phyloP scores from a whole-genome alignment of 2,113 vertebrate species.

The Ascaphus truei region DNA sequence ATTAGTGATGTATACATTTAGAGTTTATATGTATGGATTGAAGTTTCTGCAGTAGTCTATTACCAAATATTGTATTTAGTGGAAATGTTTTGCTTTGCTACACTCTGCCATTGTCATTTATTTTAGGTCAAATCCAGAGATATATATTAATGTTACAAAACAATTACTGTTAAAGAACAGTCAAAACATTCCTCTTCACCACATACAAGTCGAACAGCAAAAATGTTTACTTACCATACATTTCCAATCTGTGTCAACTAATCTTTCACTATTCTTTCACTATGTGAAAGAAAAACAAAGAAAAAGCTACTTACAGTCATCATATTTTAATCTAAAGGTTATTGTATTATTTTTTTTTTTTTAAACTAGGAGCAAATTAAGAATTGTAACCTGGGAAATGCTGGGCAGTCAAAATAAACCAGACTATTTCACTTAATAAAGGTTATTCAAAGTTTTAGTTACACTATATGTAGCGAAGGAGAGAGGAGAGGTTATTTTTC shows the following conservation, averaged over 20 bases:
- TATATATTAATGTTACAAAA: too few species aligned
- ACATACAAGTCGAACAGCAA: too few species aligned
- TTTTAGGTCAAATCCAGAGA: too few species aligned
- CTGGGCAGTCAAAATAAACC: slow-evolving; percentile 7
- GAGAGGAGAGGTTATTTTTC: slow-evolving; percentile 28
- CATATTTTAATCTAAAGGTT: background rate
- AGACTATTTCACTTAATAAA: slow-evolving; percentile 10
- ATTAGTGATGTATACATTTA: too few species aligned
- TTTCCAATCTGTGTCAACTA: background rate
- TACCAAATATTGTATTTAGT: too few species aligned
- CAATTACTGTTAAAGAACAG: too few species aligned
- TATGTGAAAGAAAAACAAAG: background rate
- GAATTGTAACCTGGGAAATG: background rate
- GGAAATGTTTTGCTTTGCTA: too few species aligned
- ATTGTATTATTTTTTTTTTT: background rate
- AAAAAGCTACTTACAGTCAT: background rate
- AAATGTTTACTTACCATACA: too few species aligned
- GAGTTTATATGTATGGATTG: too few species aligned
- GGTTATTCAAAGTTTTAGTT: slow-evolving; percentile 17
- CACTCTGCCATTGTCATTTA: too few species aligned
- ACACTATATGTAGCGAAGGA: background rate
- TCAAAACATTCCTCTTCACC: too few species aligned
- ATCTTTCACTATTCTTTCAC: background rate
- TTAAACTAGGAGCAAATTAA: background rate
- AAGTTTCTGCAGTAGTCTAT: too few species aligned